phyloP scores from a whole-genome alignment of 1,140 invertebrate species.

The Drusus annulatus region DNA sequence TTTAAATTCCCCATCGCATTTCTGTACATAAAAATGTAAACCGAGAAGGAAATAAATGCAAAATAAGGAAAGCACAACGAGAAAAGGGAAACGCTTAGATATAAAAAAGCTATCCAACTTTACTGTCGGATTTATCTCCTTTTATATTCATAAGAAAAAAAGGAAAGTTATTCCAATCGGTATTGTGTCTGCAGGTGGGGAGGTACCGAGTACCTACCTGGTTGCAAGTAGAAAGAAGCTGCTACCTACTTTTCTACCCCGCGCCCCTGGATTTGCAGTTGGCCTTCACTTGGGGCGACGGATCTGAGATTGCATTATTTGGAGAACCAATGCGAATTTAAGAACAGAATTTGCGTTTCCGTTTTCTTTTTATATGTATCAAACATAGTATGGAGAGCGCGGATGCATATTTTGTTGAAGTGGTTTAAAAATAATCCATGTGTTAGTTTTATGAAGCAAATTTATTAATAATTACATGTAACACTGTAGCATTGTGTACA shows the following conservation, averaged over 20 bases:
- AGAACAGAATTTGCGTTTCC: too few species aligned
- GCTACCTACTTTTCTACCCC: constrained; percentile 7
- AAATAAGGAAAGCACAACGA: constrained; percentile 56
- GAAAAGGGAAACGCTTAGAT: constrained; percentile 58
- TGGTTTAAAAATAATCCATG: too few species aligned
- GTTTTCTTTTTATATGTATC: too few species aligned
- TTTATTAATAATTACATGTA: too few species aligned
- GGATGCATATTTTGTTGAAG: too few species aligned
- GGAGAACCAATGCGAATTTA: too few species aligned
- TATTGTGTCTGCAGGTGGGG: constrained; percentile 57
- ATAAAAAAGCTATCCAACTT: constrained; percentile 59
- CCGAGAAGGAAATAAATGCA: constrained; percentile 54
- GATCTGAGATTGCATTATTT: too few species aligned
- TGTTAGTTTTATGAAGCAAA: too few species aligned
- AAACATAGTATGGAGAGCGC: too few species aligned
- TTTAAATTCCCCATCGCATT: constrained; percentile 56
- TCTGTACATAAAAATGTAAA: constrained; percentile 57
- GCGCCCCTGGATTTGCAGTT: not conserved
- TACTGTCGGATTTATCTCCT: constrained; percentile 59
- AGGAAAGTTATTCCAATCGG: constrained; percentile 58
- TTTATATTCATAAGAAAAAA: constrained; percentile 59
- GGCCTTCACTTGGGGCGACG: too few species aligned
- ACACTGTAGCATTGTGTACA: too few species aligned
- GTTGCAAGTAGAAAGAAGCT: not conserved
- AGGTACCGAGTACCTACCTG: constrained; percentile 30